Evolutionary conservation across 1,140 invertebrate genomes (phyloP).

Genomic region (Aricia agestis): DNA sequence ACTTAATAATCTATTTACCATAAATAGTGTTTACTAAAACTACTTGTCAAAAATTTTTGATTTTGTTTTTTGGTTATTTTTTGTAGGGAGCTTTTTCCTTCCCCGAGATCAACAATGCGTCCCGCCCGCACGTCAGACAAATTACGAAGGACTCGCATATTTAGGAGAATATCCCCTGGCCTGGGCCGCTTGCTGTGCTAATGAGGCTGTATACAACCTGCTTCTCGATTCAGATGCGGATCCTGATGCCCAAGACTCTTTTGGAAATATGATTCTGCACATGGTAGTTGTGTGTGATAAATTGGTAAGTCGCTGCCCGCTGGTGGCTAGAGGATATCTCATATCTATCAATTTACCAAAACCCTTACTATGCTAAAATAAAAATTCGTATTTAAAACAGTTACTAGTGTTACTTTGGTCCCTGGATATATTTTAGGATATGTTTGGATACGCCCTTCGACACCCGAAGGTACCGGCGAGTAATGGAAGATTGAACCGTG

Average conservation of each 20-base stretch:
- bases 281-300: slow-evolving; percentile 99
- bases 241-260: slow-evolving; percentile 93
- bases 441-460: slow-evolving; percentile 97
- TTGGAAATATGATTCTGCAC: slow-evolving; percentile 97
- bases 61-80: not conserved
- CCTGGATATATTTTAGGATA: slow-evolving; percentile 82
- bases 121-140: slow-evolving; percentile 85
- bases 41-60: no score
- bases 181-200: slow-evolving; percentile 97
- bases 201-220: slow-evolving; percentile 98
- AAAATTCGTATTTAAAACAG: no score
- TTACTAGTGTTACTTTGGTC: not conserved
- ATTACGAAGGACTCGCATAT: slow-evolving; percentile 97
- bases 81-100: slow-evolving; percentile 89
- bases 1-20: not conserved
- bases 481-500: slow-evolving; percentile 90
- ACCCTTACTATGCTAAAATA: no score
- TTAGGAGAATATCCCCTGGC: slow-evolving; percentile 96
- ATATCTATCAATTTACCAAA: no score
- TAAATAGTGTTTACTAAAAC: no score
- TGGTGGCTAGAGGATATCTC: no score
- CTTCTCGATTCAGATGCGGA: slow-evolving; percentile 93
- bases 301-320: slow-evolving; percentile 80
- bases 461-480: slow-evolving; percentile 95
- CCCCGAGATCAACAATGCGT: slow-evolving; percentile 92